Evolutionary conservation across 2,113 vertebrate genomes (phyloP), one percentile per base, ranked within the genome.

Genomic region (Ciconia boyciana): DNA sequence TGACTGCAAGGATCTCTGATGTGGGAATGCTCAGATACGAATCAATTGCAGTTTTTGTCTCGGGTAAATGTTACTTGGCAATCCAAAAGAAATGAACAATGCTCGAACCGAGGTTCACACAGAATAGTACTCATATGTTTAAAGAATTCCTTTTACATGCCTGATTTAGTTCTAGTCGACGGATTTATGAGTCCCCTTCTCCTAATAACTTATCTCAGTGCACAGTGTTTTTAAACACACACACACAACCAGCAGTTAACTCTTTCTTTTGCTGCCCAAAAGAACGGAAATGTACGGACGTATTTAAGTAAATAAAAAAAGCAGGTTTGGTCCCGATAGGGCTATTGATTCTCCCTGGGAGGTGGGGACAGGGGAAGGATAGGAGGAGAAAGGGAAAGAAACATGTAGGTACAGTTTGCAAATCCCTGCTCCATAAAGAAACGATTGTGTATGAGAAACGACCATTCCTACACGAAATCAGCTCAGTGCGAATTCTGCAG

Each of bases 21-120:
- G 97, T 95, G 96, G 96, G 95, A 94, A 94, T 76, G 83, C 90
- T 81, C 96, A 85, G 95, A 92, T 92, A 91, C 34, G 83, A 97
- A 97, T 96, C 97, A 95, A 96, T 97, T 31, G 95, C 96, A 91
- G 86, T 83, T 96, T 96, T 96, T 94, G 94, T 95, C 91, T 95
- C 94, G 58, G 86, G 52, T 96, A 93, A 93, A 94, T 85, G 94
- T 96, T 96, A 93, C 89, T 97, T 89, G 89, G 90, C 95, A 94
- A 96, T 94, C 93, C 84, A 46, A 76, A 81, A 94, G 88, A 72
- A 93, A 94, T 11, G 87, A 92, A 93, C 92, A 88, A 87, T 90
- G 89, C 90, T 78, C 51, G 10, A 90, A 92, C 65, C 69, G 20
- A 94, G 90, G 84, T 76, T 93, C 90, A 86, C 86, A 90, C 13